Evolutionary conservation across 1,140 invertebrate genomes (phyloP), one percentile per base, ranked within the genome.

Genomic region (Notospermus geniculatus): DNA sequence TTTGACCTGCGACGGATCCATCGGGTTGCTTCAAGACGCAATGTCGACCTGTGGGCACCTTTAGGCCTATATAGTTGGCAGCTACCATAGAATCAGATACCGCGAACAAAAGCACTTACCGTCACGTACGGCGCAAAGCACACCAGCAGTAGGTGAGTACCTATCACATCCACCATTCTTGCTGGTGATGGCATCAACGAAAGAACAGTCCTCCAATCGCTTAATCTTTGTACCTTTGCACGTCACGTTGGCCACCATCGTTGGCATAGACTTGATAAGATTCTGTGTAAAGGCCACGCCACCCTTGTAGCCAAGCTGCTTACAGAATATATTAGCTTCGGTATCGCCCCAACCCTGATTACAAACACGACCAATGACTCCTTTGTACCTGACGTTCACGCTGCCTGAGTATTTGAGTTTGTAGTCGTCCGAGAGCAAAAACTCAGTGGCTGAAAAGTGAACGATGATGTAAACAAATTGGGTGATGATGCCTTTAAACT

Each of bases 141-240:
- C 32, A 36, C 32, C 32, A 36, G 32, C 32, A 7, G 32, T 36
- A 7, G 32, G 32, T 15, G 32, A 36, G 15, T 7, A 36, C 15
- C 32, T 36, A 15, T 36, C 32, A 36, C 32, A 36, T 4, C 32
- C 32, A 15, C 32, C 32, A 15, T 36, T 36, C 32, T 36, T 15
- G 32, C 32, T 36, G 5, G 32, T 36, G 32, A 36, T 29, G n/a
- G 25, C 32, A 50, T 50, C 46, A 50, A 7, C 46, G n/a, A 50
- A 50, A 57, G n/a, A 29, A 83, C 1, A 83, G 80, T 79, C 89
- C 87, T 1, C 83, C 79, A 72, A 89, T 90, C 64, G 90, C 86
- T 60, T 88, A 85, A n/a, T n/a, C n/a, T 41, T 84, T 83, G 1
- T 88, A 88, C 71, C 90, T 84, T 66, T 89, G 90, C 1, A 85